A percentile compares a stretch with the other conserved stretches of the same genome.
phyloP scores from a whole-genome alignment of 1,140 invertebrate species.

The Aphelinus certus region DNA sequence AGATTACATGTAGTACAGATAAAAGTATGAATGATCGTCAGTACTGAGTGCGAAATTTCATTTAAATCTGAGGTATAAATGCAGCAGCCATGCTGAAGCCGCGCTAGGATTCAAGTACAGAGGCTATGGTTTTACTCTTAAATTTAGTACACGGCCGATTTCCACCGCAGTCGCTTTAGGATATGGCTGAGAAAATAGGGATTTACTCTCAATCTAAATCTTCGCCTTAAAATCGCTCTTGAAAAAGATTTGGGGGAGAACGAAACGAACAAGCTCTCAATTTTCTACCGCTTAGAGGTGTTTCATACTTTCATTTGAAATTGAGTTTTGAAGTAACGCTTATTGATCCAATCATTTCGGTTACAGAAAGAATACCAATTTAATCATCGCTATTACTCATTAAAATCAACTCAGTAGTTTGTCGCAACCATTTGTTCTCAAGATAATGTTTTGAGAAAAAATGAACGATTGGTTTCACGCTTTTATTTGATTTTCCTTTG shows the following conservation, averaged over 20 bases:
- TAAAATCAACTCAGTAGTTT: too few relatives aligned
- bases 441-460: too few relatives aligned
- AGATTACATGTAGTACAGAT: too few relatives aligned
- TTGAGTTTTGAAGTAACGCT: too few relatives aligned
- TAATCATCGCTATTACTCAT: too few relatives aligned
- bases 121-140: conserved; percentile 59
- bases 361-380: too few relatives aligned
- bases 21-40: too few relatives aligned
- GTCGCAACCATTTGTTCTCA: too few relatives aligned
- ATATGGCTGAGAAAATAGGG: conserved; percentile 54
- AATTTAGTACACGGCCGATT: conserved; percentile 60
- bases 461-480: too few relatives aligned
- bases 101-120: conserved; percentile 57
- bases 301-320: too few relatives aligned
- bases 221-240: conserved; percentile 42
- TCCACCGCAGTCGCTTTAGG: conserved; percentile 35
- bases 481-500: too few relatives aligned
- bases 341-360: too few relatives aligned
- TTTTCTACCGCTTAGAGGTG: background rate
- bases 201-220: conserved; percentile 50
- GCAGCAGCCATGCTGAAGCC: conserved; percentile 18
- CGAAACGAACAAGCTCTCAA: conserved; percentile 24
- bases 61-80: conserved; percentile 54
- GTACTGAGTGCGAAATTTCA: conserved; percentile 42
- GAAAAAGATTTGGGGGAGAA: background rate